Evolutionary conservation across 2,113 vertebrate species (phyloP), one percentile per base, ranked within the genome.

Genomic region (Ammospiza nelsoni): DNA sequence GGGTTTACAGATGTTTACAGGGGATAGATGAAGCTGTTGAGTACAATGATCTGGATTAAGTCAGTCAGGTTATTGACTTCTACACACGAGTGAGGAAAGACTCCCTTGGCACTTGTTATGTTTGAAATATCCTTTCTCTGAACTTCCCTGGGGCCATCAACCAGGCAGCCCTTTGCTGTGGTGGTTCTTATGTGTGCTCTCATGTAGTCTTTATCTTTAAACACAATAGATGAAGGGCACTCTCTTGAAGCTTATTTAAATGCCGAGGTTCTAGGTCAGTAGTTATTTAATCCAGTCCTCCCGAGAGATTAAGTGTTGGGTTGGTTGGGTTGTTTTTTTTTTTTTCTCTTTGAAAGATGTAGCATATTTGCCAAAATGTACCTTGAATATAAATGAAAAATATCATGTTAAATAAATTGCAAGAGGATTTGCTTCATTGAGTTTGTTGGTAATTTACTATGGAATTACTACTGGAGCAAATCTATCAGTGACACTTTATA

Each of bases 341-440:
- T 24, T 55, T 48, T 58, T 23, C 31, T 8, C 19, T 77, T 63
- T 77, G 41, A 86, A 86, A 0, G 3, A 48, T 9, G 31, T 22
- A 69, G 28, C 31, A 5, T 61, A 52, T 94, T 94, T 92, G 21
- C 74, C 69, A 94, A 82, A 94, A 79, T 24, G 37, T 11, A 77
- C 21, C 28, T 87, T 80, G 77, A 85, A 74, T 94, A 95, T 80
- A 93, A 96, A 89, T 84, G 49, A 39, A 58, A 89, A 90, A 82
- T 66, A 85, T 35, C 9, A 20, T 29, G 63, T 92, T 57, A 71
- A 94, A 87, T 87, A 89, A 76, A 92, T 91, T 78, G 79, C 72
- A 66, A 67, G 73, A 80, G 24, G 87, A 92, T 94, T 95, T 92
- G 87, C 79, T 95, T 92, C 91, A 75, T 19, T 95, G 94, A 69